Base-by-base conservation (phyloP, 2,113 vertebrate genomes). In the Mustelus asterias region DNA sequence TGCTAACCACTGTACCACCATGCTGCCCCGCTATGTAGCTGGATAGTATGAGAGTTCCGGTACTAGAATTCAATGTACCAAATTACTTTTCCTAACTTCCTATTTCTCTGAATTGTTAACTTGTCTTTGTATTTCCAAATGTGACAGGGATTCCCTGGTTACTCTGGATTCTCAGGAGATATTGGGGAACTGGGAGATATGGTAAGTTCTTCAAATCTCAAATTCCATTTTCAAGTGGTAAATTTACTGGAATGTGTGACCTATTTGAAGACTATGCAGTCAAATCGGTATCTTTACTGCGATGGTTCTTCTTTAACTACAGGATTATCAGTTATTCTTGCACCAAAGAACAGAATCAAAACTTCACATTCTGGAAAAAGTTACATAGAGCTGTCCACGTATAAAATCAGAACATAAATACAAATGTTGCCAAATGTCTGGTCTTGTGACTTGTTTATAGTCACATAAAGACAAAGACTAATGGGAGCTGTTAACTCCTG, bases 91-190 rank as follows among this genome's bases (percentile, higher is more conserved):
- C 26, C 16, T 63, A 33, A 89, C 60, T 54, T 92, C 29, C 88
- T 54, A 63, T 6, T 3, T 92, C 65, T 9, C 37, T 48, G 93
- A 70, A 72, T 94, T 94, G 41, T 69, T 70, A 44, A 44, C 93
- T 70, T 94, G 44, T n/a, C 37, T 94, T 44, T 94, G 20, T 41
- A 41, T 67, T 33, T 70, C n/a, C 7, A 14, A 70, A 94, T 72
- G 13, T 89, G 11, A 37, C 96, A 98, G 98, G 98, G 98, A 96
- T 97, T 97, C 96, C 96, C 22, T 13, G 98, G 97, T 96, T 97
- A 97, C 9, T 97, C 97, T 0, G 97, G 97, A 76, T 98, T 97
- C 96, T 96, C 96, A 2, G 98, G 97, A 29, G 97, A 98, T 80
- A 70, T 78, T 24, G 98, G 98, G 3, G 97, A 98, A n/a, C 96